Conservation (phyloP, 2,113 vertebrate species). For the Hemiprocne comata region DNA sequence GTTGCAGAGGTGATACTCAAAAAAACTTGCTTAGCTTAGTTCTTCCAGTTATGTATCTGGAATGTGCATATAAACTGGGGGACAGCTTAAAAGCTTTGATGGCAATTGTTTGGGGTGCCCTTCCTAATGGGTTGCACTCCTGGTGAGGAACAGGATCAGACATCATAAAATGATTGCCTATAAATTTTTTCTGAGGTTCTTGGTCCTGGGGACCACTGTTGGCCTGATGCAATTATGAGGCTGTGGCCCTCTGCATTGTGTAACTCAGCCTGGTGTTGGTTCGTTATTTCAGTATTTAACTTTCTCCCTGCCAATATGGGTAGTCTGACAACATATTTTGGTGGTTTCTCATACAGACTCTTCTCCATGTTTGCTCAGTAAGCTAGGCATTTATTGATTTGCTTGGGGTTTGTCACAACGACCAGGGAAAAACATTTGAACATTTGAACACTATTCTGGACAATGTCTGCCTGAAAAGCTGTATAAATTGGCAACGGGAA, state of each 20-base stretch:
- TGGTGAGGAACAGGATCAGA: background rate
- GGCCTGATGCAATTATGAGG: background rate
- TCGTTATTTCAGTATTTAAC: background rate
- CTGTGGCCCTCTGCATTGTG: background rate
- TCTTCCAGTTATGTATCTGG: background rate
- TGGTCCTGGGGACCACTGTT: background rate
- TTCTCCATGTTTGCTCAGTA: background rate
- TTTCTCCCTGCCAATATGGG: background rate
- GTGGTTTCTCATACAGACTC: background rate
- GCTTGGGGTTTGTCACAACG: background rate
- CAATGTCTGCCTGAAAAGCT: background rate
- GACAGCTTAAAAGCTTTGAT: background rate
- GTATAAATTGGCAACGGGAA: background rate
- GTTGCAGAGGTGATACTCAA: background rate
- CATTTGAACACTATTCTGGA: background rate
- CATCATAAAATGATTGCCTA: background rate
- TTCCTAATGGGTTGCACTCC: background rate
- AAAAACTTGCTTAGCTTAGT: background rate
- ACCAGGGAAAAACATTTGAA: background rate
- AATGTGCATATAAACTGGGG: background rate
- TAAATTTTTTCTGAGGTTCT: background rate
- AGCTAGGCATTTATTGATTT: background rate
- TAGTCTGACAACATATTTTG: background rate
- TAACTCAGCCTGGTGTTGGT: background rate
- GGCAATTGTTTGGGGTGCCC: background rate